Base-by-base conservation (phyloP, 1,140 invertebrate species). In the Drosophila malerkotliana region DNA sequence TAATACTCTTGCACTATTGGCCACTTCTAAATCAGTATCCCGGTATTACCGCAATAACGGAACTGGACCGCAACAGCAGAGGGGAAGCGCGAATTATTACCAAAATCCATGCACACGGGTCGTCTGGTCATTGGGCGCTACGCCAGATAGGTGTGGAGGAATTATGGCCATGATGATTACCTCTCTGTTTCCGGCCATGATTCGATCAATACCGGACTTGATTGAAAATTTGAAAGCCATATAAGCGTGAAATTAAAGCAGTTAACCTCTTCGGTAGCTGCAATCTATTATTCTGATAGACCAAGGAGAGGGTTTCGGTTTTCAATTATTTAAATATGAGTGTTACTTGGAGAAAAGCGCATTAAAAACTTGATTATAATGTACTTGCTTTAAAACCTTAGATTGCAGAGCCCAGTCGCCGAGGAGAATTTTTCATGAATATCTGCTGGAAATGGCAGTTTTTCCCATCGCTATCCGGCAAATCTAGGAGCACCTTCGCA, bases 401-500 rank as follows among this genome's bases (percentile, higher is more conserved):
- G 32, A 10, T 34, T 34, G 1, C 8, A 34, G 8, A 9, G 8
- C 32, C 32, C 3, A 4, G 4, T 15, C 26, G 5, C 1, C 6
- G 26, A 28, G 26, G 5, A 28, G 26, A 6, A 32, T 12, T 37
- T n/a, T 37, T 37, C 34, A 54, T 4, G 8, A 49, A 60, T 39
- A 30, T 39, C n/a, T 45, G 8, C 15, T 18, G 7, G 24, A 26
- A 24, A 28, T 63, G 30, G 3, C 18, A 14, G 5, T 45, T 18
- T 7, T 45, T 10, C 15, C 24, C 48, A 62, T 49, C 41, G 32
- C 53, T 30, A 44, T 24, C 48, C 14, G 26, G 26, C 6, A 18
- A 47, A 60, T 30, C 41, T 54, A 34, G 14, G 57, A 51, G 39
- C 56, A 61, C 63, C 57, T 79, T 57, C 72, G 64, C 66, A 62